phyloP scores from a whole-genome alignment of 2,113 vertebrate species.

The Rafetus swinhoei region DNA sequence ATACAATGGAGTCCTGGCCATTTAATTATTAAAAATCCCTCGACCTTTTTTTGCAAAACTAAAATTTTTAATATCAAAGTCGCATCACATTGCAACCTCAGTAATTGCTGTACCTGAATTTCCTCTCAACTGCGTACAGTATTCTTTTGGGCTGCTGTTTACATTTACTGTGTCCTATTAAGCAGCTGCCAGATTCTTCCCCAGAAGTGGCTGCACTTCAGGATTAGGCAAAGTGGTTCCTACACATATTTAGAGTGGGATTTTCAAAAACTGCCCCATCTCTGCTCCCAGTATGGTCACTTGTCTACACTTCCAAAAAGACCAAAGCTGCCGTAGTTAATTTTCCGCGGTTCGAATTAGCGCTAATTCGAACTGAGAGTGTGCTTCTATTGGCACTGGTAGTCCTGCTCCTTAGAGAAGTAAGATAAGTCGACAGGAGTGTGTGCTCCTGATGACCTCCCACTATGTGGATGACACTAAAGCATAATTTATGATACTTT shows the following conservation, averaged over 20 bases:
- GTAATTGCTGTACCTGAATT: not conserved
- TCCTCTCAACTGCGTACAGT: not conserved
- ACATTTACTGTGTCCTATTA: not conserved
- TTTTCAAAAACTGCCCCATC: not conserved
- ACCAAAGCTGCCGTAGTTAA: no score
- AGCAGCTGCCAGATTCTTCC: not conserved
- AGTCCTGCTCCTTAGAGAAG: no score
- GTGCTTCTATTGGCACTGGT: no score
- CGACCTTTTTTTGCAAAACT: not conserved
- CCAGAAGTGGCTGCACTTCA: not conserved
- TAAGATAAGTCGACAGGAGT: no score
- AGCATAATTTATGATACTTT: no score
- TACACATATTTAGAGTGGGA: not conserved
- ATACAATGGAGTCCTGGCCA: not conserved
- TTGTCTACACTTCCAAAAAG: not conserved
- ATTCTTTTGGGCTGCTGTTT: not conserved
- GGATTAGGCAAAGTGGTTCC: not conserved
- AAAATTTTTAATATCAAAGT: not conserved
- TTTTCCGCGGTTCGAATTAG: no score
- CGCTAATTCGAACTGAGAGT: no score
- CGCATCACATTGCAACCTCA: not conserved
- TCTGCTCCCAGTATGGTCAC: not conserved
- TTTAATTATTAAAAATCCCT: not conserved
- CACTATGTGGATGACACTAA: no score
- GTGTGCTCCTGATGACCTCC: no score